Evolutionary conservation across 2,888 invertebrate species (phyloP).

Genomic region (Noctuana brunneofusca): DNA sequence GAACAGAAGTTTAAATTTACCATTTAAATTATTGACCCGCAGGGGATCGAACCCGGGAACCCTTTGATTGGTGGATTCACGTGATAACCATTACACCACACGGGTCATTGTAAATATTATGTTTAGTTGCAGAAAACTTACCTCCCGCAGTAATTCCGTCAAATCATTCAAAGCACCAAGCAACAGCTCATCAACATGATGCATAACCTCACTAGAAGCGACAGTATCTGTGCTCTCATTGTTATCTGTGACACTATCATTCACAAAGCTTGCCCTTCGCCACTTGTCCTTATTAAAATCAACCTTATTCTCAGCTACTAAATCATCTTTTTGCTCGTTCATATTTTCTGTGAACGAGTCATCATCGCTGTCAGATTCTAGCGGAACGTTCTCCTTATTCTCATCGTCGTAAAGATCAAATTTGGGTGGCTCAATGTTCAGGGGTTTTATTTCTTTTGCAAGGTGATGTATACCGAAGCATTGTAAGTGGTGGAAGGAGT

Average conservation of each 20-base stretch:
- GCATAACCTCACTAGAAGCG: constrained; percentile 48
- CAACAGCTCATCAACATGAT: constrained; percentile 57
- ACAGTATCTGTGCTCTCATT: constrained; percentile 59
- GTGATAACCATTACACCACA: background rate
- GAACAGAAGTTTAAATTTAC: too few relatives aligned
- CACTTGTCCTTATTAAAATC: constrained; percentile 51
- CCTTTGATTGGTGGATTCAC: background rate
- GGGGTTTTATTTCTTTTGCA: constrained; percentile 43
- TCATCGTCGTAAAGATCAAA: constrained; percentile 62
- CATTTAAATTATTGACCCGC: too few relatives aligned
- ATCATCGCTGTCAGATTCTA: constrained; percentile 69
- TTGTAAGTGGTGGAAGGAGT: constrained; percentile 78
- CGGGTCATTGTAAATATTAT: background rate
- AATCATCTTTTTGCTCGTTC: constrained; percentile 49
- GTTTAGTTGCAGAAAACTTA: constrained; percentile 46
- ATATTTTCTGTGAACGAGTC: constrained; percentile 65
- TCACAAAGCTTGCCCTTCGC: constrained; percentile 58
- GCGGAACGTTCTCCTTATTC: constrained; percentile 78
- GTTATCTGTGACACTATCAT: constrained; percentile 53
- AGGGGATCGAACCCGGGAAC: too few relatives aligned
- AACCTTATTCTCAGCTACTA: constrained; percentile 37
- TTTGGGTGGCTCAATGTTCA: constrained; percentile 42
- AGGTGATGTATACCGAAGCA: constrained; percentile 76
- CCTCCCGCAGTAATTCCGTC: constrained; percentile 77
- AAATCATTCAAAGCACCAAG: constrained; percentile 78